Evolutionary conservation across 2,113 vertebrate species (phyloP).

Genomic region (Mastomys natalensis): DNA sequence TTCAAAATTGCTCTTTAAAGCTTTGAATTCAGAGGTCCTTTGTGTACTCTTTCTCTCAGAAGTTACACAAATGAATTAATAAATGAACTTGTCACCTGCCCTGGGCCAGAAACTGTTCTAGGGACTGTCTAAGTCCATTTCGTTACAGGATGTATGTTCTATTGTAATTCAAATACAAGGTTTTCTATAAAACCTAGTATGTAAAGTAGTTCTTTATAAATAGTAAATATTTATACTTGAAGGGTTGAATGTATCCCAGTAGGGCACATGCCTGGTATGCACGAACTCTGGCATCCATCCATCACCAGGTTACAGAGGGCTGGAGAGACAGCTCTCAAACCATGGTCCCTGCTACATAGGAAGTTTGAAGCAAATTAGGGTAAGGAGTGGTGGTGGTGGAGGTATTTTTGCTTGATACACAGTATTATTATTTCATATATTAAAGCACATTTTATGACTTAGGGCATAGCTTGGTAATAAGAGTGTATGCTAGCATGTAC

Average conservation of each 20-base stretch:
- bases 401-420: background rate
- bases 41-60: no score
- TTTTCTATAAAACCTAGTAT: background rate
- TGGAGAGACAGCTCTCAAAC: background rate
- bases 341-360: background rate
- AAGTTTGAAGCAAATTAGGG: background rate
- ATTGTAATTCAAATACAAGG: constrained; percentile 13
- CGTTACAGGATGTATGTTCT: no score
- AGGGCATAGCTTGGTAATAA: background rate
- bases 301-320: background rate
- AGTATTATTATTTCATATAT: background rate
- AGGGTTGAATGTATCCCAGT: background rate
- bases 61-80: no score
- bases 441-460: background rate
- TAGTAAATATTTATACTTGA: background rate
- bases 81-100: no score
- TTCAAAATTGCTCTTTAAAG: no score
- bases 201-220: constrained; percentile 17
- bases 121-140: no score
- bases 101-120: no score
- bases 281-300: background rate
- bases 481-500: background rate
- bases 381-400: background rate
- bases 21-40: no score
- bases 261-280: background rate